A percentile compares a stretch with the other conserved stretches of the same genome.
phyloP scores from a whole-genome alignment of 2,888 invertebrate genomes.

The Amblyteles armatorius region DNA sequence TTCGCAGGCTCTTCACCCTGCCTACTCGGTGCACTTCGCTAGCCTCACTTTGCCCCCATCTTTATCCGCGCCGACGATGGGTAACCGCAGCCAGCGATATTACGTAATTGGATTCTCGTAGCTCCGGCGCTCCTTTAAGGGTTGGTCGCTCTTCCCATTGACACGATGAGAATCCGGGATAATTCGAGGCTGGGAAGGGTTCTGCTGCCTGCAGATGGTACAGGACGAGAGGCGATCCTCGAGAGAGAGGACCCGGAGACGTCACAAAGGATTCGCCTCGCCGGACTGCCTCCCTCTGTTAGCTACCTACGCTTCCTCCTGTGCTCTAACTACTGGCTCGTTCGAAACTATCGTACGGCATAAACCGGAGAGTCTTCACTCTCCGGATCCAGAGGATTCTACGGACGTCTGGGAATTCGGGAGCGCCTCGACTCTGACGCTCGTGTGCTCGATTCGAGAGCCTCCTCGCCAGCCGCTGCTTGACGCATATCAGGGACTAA shows the following conservation, averaged over 20 bases:
- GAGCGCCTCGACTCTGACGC: conserved; percentile 40
- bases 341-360: conserved; percentile 43
- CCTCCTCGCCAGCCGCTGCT: conserved; percentile 13
- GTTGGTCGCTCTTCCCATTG: conserved; percentile 74
- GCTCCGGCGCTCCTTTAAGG: conserved; percentile 74
- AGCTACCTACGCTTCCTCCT: conserved; percentile 53
- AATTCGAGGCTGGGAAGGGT: conserved; percentile 71
- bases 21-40: conserved; percentile 39
- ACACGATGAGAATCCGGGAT: conserved; percentile 74
- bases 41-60: conserved; percentile 40
- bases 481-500: conserved; percentile 40
- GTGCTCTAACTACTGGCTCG: conserved; percentile 43
- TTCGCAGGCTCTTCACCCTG: conserved; percentile 39
- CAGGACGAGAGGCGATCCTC: conserved; percentile 55
- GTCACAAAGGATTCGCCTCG: conserved; percentile 62
- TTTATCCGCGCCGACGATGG: conserved; percentile 62
- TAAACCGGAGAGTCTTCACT: conserved; percentile 52
- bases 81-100: conserved; percentile 77
- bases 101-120: conserved; percentile 80
- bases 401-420: conserved; percentile 56
- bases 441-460: conserved; percentile 49
- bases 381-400: conserved; percentile 39
- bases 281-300: conserved; percentile 50
- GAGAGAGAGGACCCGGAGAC: conserved; percentile 54
- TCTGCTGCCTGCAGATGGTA: conserved; percentile 72